These are phyloP conservation scores for Nesidiocoris tenuis DNA, from an alignment of 2,888 invertebrate genomes.

Conservation along the genomic window DNA sequence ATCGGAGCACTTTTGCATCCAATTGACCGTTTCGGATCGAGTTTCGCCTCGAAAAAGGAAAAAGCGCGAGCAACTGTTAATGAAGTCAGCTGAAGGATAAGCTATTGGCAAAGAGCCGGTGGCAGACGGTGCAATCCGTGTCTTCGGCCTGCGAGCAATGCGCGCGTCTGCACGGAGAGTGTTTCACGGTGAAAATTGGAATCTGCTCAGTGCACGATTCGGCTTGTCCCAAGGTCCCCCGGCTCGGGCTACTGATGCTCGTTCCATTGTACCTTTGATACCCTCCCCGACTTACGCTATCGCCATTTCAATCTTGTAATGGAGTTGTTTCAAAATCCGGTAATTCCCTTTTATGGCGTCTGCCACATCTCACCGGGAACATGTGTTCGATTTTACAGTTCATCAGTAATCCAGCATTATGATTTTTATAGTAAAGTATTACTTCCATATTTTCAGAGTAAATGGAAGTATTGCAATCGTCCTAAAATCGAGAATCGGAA, in stretches of 20 bases:
- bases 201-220: conserved; percentile 28
- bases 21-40: no score
- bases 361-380: no score
- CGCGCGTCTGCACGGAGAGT: not conserved
- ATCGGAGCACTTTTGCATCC: no score
- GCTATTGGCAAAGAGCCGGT: conserved; percentile 7
- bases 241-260: conserved; percentile 8
- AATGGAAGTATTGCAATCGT: no score
- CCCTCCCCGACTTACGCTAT: conserved; percentile 20
- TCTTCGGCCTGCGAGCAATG: not conserved
- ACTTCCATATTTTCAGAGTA: no score
- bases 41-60: not conserved
- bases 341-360: not conserved
- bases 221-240: conserved; percentile 1
- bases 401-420: no score
- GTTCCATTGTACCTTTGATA: conserved; percentile 1
- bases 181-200: conserved; percentile 21
- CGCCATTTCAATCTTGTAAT: conserved; percentile 13
- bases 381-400: no score
- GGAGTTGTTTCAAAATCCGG: conserved; percentile 4
- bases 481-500: no score
- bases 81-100: conserved; percentile 18
- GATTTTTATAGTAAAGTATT: no score
- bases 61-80: not conserved
- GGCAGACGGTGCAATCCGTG: not conserved